Evolutionary conservation across 2,797 vertebrate genomes (phyloP).

Genomic region (Chiloscyllium punctatum): DNA sequence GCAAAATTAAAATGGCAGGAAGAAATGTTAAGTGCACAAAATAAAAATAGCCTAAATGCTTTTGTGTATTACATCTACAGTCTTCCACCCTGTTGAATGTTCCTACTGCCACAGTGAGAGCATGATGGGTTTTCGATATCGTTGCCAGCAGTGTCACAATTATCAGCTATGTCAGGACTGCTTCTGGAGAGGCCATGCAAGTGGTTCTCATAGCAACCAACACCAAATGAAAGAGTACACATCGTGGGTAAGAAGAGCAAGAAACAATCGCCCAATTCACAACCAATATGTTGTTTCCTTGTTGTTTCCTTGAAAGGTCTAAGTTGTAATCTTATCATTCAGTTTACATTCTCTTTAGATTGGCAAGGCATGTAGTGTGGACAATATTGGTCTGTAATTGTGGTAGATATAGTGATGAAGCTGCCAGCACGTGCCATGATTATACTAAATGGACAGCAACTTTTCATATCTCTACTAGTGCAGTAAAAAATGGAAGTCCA

Average conservation of each 20-base stretch:
- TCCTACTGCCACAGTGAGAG: constrained; percentile 97
- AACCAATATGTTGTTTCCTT: not conserved
- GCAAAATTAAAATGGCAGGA: constrained; percentile 18
- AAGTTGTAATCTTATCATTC: not conserved
- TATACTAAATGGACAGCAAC: not conserved
- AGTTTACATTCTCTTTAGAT: not conserved
- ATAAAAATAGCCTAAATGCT: constrained; percentile 36
- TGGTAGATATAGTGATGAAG: not conserved
- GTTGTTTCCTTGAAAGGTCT: not conserved
- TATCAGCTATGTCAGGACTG: constrained; percentile 99
- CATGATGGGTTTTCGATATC: constrained; percentile 99
- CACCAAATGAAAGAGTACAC: constrained; percentile 99
- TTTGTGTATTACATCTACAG: constrained; percentile 54
- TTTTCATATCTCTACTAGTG: not conserved
- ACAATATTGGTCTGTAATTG: not conserved
- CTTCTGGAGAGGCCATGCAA: constrained; percentile 98
- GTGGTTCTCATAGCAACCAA: constrained; percentile 99
- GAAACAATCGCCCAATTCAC: not conserved
- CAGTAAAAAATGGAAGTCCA: not conserved
- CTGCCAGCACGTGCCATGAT: not conserved
- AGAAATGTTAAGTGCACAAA: not conserved
- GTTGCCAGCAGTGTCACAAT: constrained; percentile 99
- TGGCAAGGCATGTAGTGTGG: not conserved
- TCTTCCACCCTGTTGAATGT: constrained; percentile 98
- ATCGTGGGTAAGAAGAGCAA: constrained; percentile 79